Percentiles rank a stretch among this genome's conserved stretches.
phyloP scores from a whole-genome alignment of 2,797 vertebrate species.

The Rhinichthys osculus region DNA sequence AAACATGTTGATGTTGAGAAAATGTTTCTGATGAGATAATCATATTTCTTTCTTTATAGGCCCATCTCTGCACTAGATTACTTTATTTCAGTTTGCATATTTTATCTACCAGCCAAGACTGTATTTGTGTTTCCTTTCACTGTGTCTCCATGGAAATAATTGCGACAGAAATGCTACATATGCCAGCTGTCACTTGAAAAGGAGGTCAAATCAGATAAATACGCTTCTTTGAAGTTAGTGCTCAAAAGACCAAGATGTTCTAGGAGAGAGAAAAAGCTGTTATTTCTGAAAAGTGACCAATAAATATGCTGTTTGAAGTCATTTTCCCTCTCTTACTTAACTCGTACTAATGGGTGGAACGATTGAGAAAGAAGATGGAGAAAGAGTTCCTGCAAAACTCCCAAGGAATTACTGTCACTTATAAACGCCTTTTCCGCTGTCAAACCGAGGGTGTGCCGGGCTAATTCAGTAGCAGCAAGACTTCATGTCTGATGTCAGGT shows the following conservation, averaged over 20 bases:
- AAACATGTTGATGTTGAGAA: slow-evolving; percentile 27
- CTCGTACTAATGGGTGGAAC: not conserved
- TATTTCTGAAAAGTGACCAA: slow-evolving; percentile 50
- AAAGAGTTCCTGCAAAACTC: slow-evolving; percentile 15
- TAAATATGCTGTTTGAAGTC: slow-evolving; percentile 35
- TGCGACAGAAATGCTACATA: slow-evolving; percentile 60
- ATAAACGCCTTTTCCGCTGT: not conserved
- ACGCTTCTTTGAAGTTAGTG: slow-evolving; percentile 62
- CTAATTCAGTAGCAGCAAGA: slow-evolving; percentile 35
- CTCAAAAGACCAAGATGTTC: slow-evolving; percentile 61
- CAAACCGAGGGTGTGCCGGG: not conserved
- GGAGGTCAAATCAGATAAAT: slow-evolving; percentile 64
- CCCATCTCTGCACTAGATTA: slow-evolving; percentile 5
- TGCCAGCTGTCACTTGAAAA: slow-evolving; percentile 66
- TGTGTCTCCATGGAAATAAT: slow-evolving; percentile 59
- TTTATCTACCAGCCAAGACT: slow-evolving; percentile 40
- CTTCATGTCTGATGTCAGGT: slow-evolving; percentile 37
- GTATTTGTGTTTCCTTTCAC: slow-evolving; percentile 57
- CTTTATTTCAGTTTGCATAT: slow-evolving; percentile 43
- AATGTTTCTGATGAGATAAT: slow-evolving; percentile 38
- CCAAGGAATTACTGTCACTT: slow-evolving; percentile 21
- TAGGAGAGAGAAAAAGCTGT: slow-evolving; percentile 3
- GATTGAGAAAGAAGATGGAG: not conserved
- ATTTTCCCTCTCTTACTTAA: not conserved
- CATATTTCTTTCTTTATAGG: slow-evolving; percentile 41